Evolutionary conservation across 2,888 invertebrate genomes (phyloP).

Genomic region (Cacoxenus indagator): DNA sequence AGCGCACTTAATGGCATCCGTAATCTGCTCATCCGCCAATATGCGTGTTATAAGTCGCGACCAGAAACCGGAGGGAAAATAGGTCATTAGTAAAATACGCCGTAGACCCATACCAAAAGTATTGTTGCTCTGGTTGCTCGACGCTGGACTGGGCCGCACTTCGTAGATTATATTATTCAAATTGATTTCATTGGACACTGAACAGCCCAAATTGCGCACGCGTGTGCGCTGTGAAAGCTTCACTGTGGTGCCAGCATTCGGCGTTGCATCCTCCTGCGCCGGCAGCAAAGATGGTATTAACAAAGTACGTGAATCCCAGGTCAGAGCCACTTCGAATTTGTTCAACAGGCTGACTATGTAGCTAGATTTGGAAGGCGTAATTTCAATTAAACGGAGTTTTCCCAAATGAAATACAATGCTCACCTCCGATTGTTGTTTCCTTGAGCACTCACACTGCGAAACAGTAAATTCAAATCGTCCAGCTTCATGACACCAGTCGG

Average conservation of each 20-base stretch:
- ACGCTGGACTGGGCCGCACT: constrained; percentile 26
- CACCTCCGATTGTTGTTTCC: constrained; percentile 75
- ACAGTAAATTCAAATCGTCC: constrained; percentile 91
- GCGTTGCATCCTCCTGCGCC: constrained; percentile 76
- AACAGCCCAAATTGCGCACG: constrained; percentile 61
- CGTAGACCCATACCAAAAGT: constrained; percentile 54
- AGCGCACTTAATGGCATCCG: constrained; percentile 82
- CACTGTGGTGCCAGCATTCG: constrained; percentile 65
- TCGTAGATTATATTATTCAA: constrained; percentile 64
- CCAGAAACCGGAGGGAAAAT: constrained; percentile 99
- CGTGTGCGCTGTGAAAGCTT: constrained; percentile 67
- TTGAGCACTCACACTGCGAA: constrained; percentile 87
- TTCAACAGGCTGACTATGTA: constrained; percentile 92
- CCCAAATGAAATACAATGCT: background rate
- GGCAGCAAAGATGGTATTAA: constrained; percentile 94
- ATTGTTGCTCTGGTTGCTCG: constrained; percentile 32
- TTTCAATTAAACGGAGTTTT: background rate
- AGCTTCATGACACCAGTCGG: constrained; percentile 93
- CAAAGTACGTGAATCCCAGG: constrained; percentile 92
- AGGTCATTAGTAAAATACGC: constrained; percentile 92
- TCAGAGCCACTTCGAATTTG: constrained; percentile 97
- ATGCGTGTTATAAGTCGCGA: constrained; percentile 92
- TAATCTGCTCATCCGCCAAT: constrained; percentile 88
- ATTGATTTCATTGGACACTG: constrained; percentile 66
- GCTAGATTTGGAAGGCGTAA: constrained; percentile 72